Evolutionary conservation across 2,797 vertebrate species (phyloP).

Genomic region (Takifugu rubripes): DNA sequence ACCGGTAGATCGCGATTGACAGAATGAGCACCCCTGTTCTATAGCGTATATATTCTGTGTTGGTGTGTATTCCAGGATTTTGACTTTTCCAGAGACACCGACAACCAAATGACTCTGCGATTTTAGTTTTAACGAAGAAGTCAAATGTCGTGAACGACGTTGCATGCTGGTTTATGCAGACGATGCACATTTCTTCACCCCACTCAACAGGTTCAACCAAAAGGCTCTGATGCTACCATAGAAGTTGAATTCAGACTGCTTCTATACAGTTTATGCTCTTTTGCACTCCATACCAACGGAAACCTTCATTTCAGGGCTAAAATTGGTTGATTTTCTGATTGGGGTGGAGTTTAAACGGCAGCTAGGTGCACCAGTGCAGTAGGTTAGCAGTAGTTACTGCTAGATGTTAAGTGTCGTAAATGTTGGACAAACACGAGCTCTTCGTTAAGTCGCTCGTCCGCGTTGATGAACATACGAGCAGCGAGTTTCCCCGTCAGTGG

Average conservation of each 20-base stretch:
- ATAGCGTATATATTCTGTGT: no score
- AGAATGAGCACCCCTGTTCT: no score
- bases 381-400: neutral
- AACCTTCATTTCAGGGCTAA: neutral
- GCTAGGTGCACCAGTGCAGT: neutral
- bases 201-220: no score
- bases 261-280: neutral
- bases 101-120: no score
- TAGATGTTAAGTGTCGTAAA: constrained; percentile 8
- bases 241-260: no score
- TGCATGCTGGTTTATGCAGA: neutral
- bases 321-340: neutral
- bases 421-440: neutral
- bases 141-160: no score
- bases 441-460: constrained; percentile 2
- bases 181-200: neutral
- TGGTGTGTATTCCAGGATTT: no score
- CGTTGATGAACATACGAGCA: constrained; percentile 10
- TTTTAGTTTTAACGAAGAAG: no score
- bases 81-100: no score
- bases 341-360: neutral
- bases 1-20: no score
- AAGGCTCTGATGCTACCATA: no score
- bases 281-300: neutral
- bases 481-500: constrained; percentile 9